Base-by-base conservation (phyloP, 2,113 vertebrate genomes). In the Oryzias woworae region DNA sequence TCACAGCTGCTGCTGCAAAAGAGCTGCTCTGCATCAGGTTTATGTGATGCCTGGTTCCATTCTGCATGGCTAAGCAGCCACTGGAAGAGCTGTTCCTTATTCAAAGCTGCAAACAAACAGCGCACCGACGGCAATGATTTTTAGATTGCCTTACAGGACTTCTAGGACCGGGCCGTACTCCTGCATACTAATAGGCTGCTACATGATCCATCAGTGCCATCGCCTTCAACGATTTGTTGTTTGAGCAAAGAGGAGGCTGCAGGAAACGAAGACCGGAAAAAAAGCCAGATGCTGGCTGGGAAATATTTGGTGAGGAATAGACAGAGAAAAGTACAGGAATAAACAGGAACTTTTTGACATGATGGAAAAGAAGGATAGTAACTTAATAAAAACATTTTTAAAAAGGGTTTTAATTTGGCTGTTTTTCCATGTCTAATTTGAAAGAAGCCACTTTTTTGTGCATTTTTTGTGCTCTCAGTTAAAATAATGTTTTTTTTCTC, bases 221-320 rank as follows among this genome's bases (percentile, higher is more conserved):
- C 67, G 71, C 74, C 79, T 76, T 51, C 62, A 69, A 23, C 42
- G 51, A 61, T 78, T 71, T 62, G 31, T 55, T 64, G 69, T 73
- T 58, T 46, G 54, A 63, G 66, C 36, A 57, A 51, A 43, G 1
- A 60, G 59, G 57, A 49, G 59, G 62, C 14, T 58, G 16, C 28
- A 45, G 46, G 52, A 45, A 54, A 36, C 4, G 12, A 24, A 24
- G 1, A 45, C 17, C 4, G 17, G 22, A 23, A 44, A 12, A 53
- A 42, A 52, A 64, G 23, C 49, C 43, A 16, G 16, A 53, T 14
- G 46, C 17, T 15, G 14, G 45, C 55, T 43, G 17, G 16, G 42
- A 28, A 31, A 45, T 24, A 58, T 36, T 36, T 28, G 46, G 59
- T 26, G 22, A 24, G 50, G 45, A 22, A 45, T 43, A 10, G n/a